These are phyloP conservation scores for Prunella strophiata DNA, from an alignment of 2,797 vertebrate genomes.

Conservation along the genomic window DNA sequence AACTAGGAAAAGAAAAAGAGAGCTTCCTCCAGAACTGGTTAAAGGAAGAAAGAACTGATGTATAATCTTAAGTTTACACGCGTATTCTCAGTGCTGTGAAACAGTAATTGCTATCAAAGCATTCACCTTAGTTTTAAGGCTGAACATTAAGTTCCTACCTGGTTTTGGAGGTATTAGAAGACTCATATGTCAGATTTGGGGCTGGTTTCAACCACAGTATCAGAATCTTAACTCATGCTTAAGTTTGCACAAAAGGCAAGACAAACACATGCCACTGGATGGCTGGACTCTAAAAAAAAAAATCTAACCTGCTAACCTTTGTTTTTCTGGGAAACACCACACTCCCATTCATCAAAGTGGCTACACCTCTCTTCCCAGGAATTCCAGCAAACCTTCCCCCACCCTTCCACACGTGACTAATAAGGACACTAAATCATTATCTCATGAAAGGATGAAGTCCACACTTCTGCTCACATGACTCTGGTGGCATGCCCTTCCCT, in stretches of 20 bases:
- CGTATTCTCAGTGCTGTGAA: neutral
- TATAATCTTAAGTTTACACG: neutral
- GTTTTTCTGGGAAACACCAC: neutral
- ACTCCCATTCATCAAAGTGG: neutral
- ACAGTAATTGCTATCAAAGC: neutral
- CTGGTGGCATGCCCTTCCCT: neutral
- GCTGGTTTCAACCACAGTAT: constrained; percentile 48
- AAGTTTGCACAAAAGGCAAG: constrained; percentile 42
- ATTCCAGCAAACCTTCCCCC: neutral
- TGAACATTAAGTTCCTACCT: constrained; percentile 41
- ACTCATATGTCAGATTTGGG: constrained; percentile 40
- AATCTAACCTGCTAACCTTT: neutral
- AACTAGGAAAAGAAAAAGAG: neutral
- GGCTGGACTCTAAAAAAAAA: neutral
- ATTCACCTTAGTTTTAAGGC: constrained; percentile 22
- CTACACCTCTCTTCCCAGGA: constrained; percentile 18
- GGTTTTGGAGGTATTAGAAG: constrained; percentile 58
- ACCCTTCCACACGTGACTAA: neutral
- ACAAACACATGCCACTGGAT: neutral
- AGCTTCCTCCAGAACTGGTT: neutral
- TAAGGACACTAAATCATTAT: constrained; percentile 19
- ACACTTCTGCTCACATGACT: neutral
- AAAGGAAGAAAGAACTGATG: neutral
- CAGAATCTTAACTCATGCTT: constrained; percentile 15
- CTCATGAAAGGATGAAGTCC: constrained; percentile 31